Base-by-base conservation (phyloP, 2,797 vertebrate genomes). In the Oreortyx pictus region DNA sequence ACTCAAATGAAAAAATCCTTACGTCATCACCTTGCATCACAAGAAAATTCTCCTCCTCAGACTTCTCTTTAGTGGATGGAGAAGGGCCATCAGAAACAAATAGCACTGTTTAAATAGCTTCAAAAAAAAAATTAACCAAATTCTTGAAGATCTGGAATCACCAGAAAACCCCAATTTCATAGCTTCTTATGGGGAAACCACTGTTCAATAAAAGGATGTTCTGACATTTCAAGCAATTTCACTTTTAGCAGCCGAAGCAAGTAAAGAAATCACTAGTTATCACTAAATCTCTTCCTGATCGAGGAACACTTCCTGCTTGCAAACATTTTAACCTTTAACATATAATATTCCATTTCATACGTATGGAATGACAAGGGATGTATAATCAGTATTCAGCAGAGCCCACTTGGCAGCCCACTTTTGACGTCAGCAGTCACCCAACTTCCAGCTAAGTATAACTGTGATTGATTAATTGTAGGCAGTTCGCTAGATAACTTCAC, bases 221-320 rank as follows among this genome's bases (percentile, higher is more conserved):
- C 41, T 83, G 46, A 31, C 82, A 41, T 88, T 94, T 94, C 78
- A 75, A 80, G 77, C 72, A 90, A 24, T 83, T 95, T 88, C 83
- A 74, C 80, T 91, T 82, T 80, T 59, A 59, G 43, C 62, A 81
- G 60, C 68, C 82, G 87, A 85, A 80, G 37, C 29, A 60, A 66
- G 37, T 66, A 82, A 93, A 86, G 76, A 86, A 93, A 91, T 88
- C 46, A 70, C 31, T 14, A 16, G 25, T 76, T 94, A 92, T 88
- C 75, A 4, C 64, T 80, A 89, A 72, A 95, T 90, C 90, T 92
- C 76, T 89, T 96, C 84, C 84, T 86, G 64, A 44, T 88, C 70
- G 60, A 88, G 79, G 47, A 92, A 94, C 37, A 47, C 50, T 94
- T 94, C 89, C 93, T 67, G 76, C 79, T 62, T 47, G 75, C 57